phyloP scores from a whole-genome alignment of 2,888 invertebrate genomes.

The Trissonchulus sp. region DNA sequence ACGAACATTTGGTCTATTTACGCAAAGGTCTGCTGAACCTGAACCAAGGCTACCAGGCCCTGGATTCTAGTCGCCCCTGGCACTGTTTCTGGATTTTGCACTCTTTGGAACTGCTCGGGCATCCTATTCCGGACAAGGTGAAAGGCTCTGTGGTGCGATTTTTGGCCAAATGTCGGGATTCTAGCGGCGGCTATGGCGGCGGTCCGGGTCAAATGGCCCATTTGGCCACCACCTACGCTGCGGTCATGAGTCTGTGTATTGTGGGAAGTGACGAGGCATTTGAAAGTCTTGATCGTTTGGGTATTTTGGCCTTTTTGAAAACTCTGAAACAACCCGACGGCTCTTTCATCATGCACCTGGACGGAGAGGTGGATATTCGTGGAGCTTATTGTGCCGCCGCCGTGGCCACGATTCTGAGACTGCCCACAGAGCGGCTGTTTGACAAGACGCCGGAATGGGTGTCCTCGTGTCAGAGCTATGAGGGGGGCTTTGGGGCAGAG shows the following conservation, averaged over 20 bases:
- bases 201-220: constrained; percentile 88
- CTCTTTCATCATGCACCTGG: constrained; percentile 81
- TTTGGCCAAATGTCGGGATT: constrained; percentile 37
- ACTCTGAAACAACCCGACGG: constrained; percentile 73
- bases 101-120: constrained; percentile 70
- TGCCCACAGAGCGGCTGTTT: constrained; percentile 67
- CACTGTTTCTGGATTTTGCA: constrained; percentile 94
- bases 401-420: constrained; percentile 76
- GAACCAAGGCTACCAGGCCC: constrained; percentile 58
- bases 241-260: constrained; percentile 82
- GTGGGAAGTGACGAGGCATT: constrained; percentile 82
- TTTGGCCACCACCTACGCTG: constrained; percentile 94
- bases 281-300: constrained; percentile 72
- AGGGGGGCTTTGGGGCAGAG: constrained; percentile 91
- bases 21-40: background rate
- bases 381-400: constrained; percentile 94
- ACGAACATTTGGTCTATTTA: constrained; percentile 23
- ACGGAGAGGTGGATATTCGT: constrained; percentile 68
- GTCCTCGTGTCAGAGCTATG: constrained; percentile 86
- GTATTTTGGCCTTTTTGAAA: constrained; percentile 66
- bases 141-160: constrained; percentile 24
- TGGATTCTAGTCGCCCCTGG: constrained; percentile 95
- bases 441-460: constrained; percentile 86
- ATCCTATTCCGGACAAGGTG: constrained; percentile 59
- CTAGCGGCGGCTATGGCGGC: constrained; percentile 52